Conservation (phyloP, 2,888 invertebrate species). For the Zelleria hepariella region DNA sequence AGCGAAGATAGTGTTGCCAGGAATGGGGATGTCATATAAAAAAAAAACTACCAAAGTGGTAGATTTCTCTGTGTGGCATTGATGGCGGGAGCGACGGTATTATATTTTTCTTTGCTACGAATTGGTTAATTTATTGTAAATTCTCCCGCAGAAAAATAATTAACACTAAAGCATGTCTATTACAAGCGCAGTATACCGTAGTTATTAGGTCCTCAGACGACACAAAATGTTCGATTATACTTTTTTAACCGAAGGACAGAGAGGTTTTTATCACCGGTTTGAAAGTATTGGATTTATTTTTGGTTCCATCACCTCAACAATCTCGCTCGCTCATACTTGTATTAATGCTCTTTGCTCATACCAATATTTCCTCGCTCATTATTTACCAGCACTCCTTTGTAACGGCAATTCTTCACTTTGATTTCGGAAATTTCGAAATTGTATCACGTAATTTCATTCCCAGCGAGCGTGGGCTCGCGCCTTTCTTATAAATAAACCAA, state of each 20-base stretch:
- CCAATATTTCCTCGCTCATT: background rate
- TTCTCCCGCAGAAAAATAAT: too few relatives aligned
- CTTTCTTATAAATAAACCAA: conserved; percentile 70
- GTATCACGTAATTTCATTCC: conserved; percentile 72
- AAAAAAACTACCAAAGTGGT: background rate
- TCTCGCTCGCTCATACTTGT: too few relatives aligned
- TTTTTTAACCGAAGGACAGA: too few relatives aligned
- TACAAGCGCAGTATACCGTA: too few relatives aligned
- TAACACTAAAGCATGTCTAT: too few relatives aligned
- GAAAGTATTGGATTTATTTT: too few relatives aligned
- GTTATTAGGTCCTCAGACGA: too few relatives aligned
- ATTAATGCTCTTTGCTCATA: background rate
- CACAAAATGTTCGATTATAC: too few relatives aligned
- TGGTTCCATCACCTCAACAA: too few relatives aligned
- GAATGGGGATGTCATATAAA: background rate
- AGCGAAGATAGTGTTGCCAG: background rate
- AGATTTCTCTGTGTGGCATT: background rate
- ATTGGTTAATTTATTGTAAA: too few relatives aligned
- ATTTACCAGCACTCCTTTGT: background rate
- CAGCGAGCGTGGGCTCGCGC: conserved; percentile 44
- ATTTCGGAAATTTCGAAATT: conserved; percentile 44
- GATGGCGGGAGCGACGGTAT: background rate
- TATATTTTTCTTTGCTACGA: too few relatives aligned
- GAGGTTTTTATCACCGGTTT: too few relatives aligned
- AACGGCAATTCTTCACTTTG: conserved; percentile 57